phyloP scores from a whole-genome alignment of 2,888 invertebrate species.

The Penaeus monodon region DNA sequence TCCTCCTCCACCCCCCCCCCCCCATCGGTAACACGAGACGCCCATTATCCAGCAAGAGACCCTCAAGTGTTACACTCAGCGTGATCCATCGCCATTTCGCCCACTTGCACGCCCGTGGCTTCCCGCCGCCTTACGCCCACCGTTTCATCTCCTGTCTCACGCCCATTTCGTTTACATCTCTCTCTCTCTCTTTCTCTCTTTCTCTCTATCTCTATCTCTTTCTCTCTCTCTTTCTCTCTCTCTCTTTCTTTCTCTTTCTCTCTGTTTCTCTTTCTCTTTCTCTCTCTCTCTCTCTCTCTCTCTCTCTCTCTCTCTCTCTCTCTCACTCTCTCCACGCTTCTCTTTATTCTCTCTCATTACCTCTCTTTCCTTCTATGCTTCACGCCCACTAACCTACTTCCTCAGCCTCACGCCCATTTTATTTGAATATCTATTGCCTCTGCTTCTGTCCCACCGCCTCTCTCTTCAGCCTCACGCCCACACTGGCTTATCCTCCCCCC shows the following conservation, averaged over 20 bases:
- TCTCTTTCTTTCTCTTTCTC: neutral
- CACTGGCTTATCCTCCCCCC: too few relatives aligned
- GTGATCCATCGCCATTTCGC: constrained; percentile 4
- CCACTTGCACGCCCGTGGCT: neutral
- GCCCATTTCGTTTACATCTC: neutral
- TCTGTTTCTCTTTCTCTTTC: neutral
- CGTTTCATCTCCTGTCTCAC: neutral
- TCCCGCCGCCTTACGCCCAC: neutral
- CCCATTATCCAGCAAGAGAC: too few relatives aligned
- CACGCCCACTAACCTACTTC: too few relatives aligned
- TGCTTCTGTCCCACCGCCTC: too few relatives aligned
- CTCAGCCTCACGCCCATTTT: too few relatives aligned
- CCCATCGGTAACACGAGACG: neutral
- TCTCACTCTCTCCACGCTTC: neutral
- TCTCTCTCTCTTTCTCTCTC: neutral
- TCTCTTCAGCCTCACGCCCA: too few relatives aligned
- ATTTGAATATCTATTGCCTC: too few relatives aligned
- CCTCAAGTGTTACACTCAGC: too few relatives aligned
- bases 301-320: neutral
- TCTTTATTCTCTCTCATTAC: too few relatives aligned
- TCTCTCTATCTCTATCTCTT: neutral
- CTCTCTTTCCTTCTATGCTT: too few relatives aligned
- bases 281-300: neutral
- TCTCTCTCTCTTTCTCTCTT: neutral
- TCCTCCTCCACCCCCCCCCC: neutral